Percentiles rank a stretch among this genome's conserved stretches.
These are phyloP conservation scores for Pimephales promelas DNA, from an alignment of 2,113 vertebrate species.

Conservation along the genomic window DNA sequence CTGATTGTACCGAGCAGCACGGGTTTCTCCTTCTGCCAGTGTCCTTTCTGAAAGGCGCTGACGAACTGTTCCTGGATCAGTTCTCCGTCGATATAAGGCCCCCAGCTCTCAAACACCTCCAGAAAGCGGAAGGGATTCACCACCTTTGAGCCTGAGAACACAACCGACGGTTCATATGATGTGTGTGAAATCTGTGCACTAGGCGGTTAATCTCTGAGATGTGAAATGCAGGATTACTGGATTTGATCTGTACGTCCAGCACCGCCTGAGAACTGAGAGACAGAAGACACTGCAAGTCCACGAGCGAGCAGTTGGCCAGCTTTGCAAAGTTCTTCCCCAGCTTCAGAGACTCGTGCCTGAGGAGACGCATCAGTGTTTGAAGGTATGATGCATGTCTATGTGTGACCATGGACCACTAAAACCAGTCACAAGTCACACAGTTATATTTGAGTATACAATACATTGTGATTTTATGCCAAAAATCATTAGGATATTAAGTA, in stretches of 20 bases:
- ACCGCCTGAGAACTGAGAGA: conserved; percentile 70
- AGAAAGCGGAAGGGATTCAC: conserved; percentile 77
- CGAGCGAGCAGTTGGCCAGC: conserved; percentile 73
- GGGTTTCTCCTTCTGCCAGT: conserved; percentile 78
- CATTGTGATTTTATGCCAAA: too few species aligned
- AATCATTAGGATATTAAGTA: too few species aligned
- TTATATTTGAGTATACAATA: too few species aligned
- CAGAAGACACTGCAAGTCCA: conserved; percentile 72
- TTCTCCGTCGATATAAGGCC: conserved; percentile 71
- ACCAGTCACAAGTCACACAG: too few species aligned
- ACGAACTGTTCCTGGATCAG: conserved; percentile 74
- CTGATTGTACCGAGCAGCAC: conserved; percentile 69
- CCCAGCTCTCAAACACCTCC: conserved; percentile 79
- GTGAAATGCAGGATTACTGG: conserved; percentile 61
- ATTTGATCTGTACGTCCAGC: conserved; percentile 75
- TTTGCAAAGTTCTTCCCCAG: conserved; percentile 74
- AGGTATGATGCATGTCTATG: background rate
- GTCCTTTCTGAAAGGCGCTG: conserved; percentile 72
- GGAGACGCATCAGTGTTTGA: background rate
- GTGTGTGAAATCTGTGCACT: background rate
- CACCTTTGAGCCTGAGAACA: conserved; percentile 69
- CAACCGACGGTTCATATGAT: background rate
- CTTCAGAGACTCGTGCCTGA: conserved; percentile 74
- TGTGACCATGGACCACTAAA: too few species aligned
- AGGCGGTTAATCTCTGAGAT: background rate